Conservation (phyloP, 2,888 invertebrate species). For the Enoplolaimus lenunculus region DNA sequence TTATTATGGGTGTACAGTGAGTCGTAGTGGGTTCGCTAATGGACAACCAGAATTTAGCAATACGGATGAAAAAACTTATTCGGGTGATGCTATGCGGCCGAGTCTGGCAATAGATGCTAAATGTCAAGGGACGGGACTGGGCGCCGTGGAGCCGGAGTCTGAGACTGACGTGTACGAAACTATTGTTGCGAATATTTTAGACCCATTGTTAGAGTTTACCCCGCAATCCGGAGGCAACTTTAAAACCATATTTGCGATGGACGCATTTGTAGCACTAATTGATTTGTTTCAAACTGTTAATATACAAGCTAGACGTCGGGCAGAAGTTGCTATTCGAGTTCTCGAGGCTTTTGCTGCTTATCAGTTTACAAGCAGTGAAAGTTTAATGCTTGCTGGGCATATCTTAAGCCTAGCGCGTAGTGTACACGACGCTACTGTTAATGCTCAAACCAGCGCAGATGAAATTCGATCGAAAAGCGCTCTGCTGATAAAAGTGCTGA, state of each 20-base stretch:
- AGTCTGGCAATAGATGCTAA: background rate
- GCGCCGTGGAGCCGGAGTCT: background rate
- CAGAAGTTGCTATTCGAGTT: background rate
- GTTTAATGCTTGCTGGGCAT: conserved; percentile 50
- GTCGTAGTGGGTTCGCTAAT: no score
- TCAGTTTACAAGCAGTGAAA: background rate
- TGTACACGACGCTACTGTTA: conserved; percentile 60
- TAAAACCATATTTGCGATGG: background rate
- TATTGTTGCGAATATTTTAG: background rate
- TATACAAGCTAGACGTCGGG: background rate
- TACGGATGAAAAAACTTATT: background rate
- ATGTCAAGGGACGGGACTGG: background rate
- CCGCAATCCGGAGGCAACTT: background rate
- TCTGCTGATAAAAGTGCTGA: conserved; percentile 22
- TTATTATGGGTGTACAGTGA: no score
- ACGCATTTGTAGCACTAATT: background rate
- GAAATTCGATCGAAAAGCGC: conserved; percentile 28
- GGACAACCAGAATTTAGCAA: no score
- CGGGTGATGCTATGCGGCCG: background rate
- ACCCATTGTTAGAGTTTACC: background rate
- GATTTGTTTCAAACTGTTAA: conserved; percentile 23
- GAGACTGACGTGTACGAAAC: background rate
- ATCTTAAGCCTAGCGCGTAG: conserved; percentile 73
- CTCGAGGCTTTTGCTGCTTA: background rate
- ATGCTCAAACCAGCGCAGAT: conserved; percentile 39